Conservation (phyloP, 1,140 invertebrate species). For the Callitettix versicolor region DNA sequence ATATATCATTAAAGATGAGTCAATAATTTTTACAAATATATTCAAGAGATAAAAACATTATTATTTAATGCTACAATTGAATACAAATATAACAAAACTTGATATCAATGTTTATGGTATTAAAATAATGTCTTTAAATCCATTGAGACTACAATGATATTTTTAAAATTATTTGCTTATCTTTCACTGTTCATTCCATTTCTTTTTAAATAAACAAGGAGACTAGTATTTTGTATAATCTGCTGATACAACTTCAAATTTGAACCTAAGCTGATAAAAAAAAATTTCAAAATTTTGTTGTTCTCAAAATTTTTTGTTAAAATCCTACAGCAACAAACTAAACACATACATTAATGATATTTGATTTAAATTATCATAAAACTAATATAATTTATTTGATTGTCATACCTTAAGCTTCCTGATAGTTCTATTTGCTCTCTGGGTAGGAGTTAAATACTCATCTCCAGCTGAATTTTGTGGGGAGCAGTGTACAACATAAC, state of each 20-base stretch:
- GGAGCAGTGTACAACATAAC: slow-evolving; percentile 73
- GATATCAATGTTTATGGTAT: too few relatives aligned
- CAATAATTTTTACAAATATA: too few relatives aligned
- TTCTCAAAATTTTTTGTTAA: background rate
- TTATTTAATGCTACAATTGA: too few relatives aligned
- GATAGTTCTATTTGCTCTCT: slow-evolving; percentile 67
- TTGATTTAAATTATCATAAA: slow-evolving; percentile 2
- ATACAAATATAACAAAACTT: too few relatives aligned
- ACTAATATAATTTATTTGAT: background rate
- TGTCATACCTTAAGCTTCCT: slow-evolving; percentile 44
- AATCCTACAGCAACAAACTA: background rate
- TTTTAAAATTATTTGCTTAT: too few relatives aligned
- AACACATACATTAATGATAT: background rate
- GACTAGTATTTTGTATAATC: background rate
- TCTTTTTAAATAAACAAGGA: too few relatives aligned
- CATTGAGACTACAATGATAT: too few relatives aligned
- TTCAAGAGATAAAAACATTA: too few relatives aligned
- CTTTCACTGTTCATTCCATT: too few relatives aligned
- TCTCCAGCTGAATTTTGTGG: slow-evolving; percentile 59
- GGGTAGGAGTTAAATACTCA: slow-evolving; percentile 77
- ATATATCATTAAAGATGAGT: too few relatives aligned
- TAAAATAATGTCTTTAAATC: too few relatives aligned
- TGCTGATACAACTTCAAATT: background rate
- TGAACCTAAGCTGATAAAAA: background rate
- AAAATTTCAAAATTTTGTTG: background rate